A percentile compares a stretch with the other conserved stretches of the same genome.
Conservation (phyloP, 2,888 invertebrate species). For the Zeuzera pyrina region DNA sequence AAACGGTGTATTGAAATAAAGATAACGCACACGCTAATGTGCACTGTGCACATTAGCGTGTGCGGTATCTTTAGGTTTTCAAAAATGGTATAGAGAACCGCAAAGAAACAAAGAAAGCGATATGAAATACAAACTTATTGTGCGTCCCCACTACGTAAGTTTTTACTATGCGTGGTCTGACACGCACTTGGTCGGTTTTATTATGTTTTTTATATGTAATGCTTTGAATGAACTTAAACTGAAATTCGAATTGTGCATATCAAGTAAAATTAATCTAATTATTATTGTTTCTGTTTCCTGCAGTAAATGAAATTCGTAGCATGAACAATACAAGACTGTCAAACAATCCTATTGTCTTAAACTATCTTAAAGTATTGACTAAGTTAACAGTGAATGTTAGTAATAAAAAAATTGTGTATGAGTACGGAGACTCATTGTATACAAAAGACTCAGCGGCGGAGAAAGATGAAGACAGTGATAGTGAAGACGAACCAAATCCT, state of each 20-base stretch:
- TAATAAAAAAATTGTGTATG: slow-evolving; percentile 55
- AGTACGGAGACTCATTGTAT: slow-evolving; percentile 60
- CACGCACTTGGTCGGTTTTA: too few species aligned
- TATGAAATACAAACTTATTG: too few species aligned
- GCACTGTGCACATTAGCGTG: too few species aligned
- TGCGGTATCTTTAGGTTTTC: too few species aligned
- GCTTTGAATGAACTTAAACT: background rate
- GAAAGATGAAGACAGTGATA: slow-evolving; percentile 74
- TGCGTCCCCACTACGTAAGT: too few species aligned
- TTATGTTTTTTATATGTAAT: slow-evolving; percentile 6
- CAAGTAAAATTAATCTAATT: background rate
- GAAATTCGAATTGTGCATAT: background rate
- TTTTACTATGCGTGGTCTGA: too few species aligned
- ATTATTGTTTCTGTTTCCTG: slow-evolving; percentile 27
- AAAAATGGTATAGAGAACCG: too few species aligned
- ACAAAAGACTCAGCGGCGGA: slow-evolving; percentile 60
- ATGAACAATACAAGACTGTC: slow-evolving; percentile 70
- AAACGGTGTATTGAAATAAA: too few species aligned
- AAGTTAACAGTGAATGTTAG: slow-evolving; percentile 56
- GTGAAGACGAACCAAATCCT: slow-evolving; percentile 64
- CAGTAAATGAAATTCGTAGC: slow-evolving; percentile 59
- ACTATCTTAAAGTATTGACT: slow-evolving; percentile 58
- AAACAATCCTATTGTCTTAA: slow-evolving; percentile 61
- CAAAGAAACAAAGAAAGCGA: too few species aligned
- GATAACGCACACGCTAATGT: too few species aligned